A percentile compares a stretch with the other conserved stretches of the same genome.
These are phyloP conservation scores for Lordiphosa mommai DNA, from an alignment of 1,140 invertebrate genomes.

Conservation along the genomic window DNA sequence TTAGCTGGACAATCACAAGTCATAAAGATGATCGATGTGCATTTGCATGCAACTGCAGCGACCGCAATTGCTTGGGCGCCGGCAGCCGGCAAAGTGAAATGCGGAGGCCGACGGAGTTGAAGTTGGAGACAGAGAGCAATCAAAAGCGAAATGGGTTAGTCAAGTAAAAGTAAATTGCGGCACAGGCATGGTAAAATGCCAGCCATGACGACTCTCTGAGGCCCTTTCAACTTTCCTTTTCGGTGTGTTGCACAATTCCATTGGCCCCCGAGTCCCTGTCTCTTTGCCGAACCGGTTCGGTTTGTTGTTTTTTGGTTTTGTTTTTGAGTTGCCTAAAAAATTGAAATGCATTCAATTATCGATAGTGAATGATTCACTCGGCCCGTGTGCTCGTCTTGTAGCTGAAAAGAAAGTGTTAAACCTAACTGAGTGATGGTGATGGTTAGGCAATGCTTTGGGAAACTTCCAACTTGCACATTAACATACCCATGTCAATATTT, in stretches of 20 bases:
- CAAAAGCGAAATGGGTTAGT: constrained; percentile 69
- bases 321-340: constrained; percentile 20
- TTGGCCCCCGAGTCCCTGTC: constrained; percentile 1
- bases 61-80: constrained; percentile 45
- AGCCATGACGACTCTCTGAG: constrained; percentile 10
- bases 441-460: too few species aligned
- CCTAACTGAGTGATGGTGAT: not conserved
- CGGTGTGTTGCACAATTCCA: constrained; percentile 55
- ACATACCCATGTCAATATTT: too few species aligned
- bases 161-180: constrained; percentile 72
- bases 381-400: constrained; percentile 6
- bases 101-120: constrained; percentile 4
- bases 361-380: constrained; percentile 50
- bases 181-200: constrained; percentile 12
- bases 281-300: constrained; percentile 32
- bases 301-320: too few species aligned
- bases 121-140: constrained; percentile 62
- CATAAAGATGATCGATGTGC: constrained; percentile 73
- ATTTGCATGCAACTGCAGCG: constrained; percentile 57
- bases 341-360: constrained; percentile 44
- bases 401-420: constrained; percentile 63
- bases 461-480: too few species aligned
- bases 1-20: constrained; percentile 45
- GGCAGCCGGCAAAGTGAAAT: too few species aligned
- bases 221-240: constrained; percentile 72